Evolutionary conservation across 2,888 invertebrate species (phyloP), one percentile per base, ranked within the genome.

Genomic region (Cephalotes varians): DNA sequence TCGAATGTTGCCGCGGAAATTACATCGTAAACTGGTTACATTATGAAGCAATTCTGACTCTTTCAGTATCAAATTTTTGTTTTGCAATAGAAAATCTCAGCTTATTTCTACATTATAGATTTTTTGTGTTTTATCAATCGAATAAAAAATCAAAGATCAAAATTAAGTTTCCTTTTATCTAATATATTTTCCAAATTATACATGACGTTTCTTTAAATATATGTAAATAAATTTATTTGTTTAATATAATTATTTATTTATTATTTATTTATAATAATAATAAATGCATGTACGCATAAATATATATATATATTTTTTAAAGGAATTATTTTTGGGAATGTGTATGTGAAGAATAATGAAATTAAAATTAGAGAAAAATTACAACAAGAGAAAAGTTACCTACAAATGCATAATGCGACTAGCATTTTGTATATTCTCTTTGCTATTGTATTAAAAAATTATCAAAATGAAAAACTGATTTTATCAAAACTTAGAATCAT

Each of bases 1-100:
- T 54, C 25, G 25, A 65, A 1, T 21, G 18, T 71, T 54, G 25
- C 37, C 54, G 71, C 18, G 25, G 37, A 37, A 54, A 71, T 71
- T 37, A 54, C 54, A 71, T 37, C 7, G n/a, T 28, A 54, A 37
- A 54, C n/a, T 37, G 15, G 1, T 37, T 71, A 54, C 37, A 12
- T 37, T n/a, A 3, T 25, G 18, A 37, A 15, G 37, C 12, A 37
- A 28, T 54, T 54, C 12, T 18, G 54, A 37, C 18, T 4, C 9
- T 69, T 49, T 49, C 5, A 49, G 31, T n/a, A 49, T 7, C 1
- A 10, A 71, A 18, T 54, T 1, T 71, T 71, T n/a, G 0, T 71
- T 18, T 71, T 37, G 3, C 12, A 37, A 18, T 25, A 25, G 37
- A 71, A 71, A 54, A 71, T 37, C 6, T n/a, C 37, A 34, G 3